phyloP scores from a whole-genome alignment of 2,113 vertebrate species.

The Mungos mungo region DNA sequence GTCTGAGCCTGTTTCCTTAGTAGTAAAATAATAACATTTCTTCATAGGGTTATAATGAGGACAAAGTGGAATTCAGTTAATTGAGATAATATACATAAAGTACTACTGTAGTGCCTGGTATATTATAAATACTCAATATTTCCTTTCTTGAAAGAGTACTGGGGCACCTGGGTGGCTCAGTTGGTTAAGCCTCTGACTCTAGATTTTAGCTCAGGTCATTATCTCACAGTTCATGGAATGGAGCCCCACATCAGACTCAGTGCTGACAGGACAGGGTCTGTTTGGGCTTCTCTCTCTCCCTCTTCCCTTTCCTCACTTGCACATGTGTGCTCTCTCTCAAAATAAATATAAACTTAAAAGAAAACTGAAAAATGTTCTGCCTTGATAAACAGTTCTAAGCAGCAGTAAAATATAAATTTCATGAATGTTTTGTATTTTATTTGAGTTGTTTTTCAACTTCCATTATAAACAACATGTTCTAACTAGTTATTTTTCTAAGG shows the following conservation, averaged over 20 bases:
- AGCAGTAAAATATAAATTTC: constrained; percentile 30
- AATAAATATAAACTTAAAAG: no score
- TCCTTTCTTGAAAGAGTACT: constrained; percentile 28
- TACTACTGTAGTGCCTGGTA: not conserved
- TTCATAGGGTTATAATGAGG: not conserved
- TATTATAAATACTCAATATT: not conserved
- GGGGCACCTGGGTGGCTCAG: no score
- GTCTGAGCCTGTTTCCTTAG: constrained; percentile 14
- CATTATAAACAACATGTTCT: not conserved
- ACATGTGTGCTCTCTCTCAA: no score
- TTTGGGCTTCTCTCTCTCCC: no score
- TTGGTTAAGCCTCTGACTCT: no score
- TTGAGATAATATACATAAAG: not conserved
- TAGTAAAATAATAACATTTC: constrained; percentile 38
- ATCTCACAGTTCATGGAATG: no score
- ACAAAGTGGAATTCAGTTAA: constrained; percentile 10
- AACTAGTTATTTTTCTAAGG: not conserved
- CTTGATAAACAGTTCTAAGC: constrained; percentile 6
- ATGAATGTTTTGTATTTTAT: constrained; percentile 22
- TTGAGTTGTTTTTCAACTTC: constrained; percentile 31
- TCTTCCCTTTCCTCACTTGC: no score
- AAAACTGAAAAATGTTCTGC: not conserved
- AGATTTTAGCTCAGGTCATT: no score
- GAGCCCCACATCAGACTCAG: no score
- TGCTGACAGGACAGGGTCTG: no score